These are phyloP conservation scores for Dendropsophus ebraccatus DNA, from an alignment of 2,113 vertebrate species.

Conservation along the genomic window DNA sequence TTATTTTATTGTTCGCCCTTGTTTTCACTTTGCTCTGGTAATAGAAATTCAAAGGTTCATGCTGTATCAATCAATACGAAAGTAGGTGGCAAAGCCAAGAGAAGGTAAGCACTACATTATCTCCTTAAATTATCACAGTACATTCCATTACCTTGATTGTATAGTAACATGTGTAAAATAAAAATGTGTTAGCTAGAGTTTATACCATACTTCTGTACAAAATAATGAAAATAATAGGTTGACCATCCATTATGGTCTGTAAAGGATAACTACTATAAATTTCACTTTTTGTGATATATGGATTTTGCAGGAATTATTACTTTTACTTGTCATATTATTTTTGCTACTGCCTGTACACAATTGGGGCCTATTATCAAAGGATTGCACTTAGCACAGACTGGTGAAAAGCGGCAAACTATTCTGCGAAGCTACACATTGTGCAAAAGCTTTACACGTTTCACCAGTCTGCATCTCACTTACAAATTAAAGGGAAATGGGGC, in stretches of 20 bases:
- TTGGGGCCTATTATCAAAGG: too few species aligned
- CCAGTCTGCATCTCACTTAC: too few species aligned
- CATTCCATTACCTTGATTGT: constrained; percentile 43
- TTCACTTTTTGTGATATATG: not conserved
- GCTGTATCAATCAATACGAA: constrained; percentile 46
- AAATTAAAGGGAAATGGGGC: too few species aligned
- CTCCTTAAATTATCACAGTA: constrained; percentile 49
- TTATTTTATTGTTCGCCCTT: constrained; percentile 31
- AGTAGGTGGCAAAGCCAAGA: constrained; percentile 35
- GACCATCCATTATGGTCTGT: constrained; percentile 5
- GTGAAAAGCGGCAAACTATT: too few species aligned
- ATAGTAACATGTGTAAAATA: constrained; percentile 27
- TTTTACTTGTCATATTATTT: not conserved
- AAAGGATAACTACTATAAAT: not conserved
- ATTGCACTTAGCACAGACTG: too few species aligned
- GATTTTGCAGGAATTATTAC: not conserved
- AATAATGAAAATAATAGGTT: constrained; percentile 1
- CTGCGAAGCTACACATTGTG: too few species aligned
- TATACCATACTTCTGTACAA: not conserved
- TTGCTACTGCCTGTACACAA: too few species aligned
- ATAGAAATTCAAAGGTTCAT: constrained; percentile 28
- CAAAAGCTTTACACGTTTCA: too few species aligned
- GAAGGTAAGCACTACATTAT: constrained; percentile 30
- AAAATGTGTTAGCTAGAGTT: not conserved
- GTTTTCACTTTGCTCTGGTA: constrained; percentile 46